Evolutionary conservation across 2,113 vertebrate genomes (phyloP), one percentile per base, ranked within the genome.

Genomic region (Melanerpes aurifrons): DNA sequence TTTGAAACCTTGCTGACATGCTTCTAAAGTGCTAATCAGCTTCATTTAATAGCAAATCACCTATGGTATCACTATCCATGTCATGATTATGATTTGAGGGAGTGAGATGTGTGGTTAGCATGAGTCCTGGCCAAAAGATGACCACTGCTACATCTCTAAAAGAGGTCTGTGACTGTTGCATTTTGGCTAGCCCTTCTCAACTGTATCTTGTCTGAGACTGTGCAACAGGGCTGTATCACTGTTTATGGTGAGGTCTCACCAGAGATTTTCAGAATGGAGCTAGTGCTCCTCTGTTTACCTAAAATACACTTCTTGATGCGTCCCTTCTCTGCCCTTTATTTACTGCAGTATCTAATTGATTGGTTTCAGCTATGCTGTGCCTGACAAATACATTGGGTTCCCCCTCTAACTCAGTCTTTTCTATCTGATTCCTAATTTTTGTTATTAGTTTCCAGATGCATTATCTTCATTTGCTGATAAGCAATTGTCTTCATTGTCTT

Each of bases 361-460:
- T 3, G 6, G 50, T 74, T n/a, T 86, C 70, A 72, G 32, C 56
- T 50, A 13, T 62, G 18, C 32, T 50, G 48, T 84, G 54, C 53
- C 86, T 78, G 50, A 66, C 22, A 66, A 20, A 24, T 32, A 74
- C 68, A 28, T 76, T 54, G 50, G 31, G 29, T 7, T 74, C 45
- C n/a, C 31, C 54, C 12, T 50, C 58, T 8, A 93, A 80, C 43
- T 94, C 62, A 75, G 61, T 64, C 69, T 93, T 93, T 88, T 83
- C 87, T 87, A 87, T 80, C 56, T 29, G 45, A 58, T 75, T 83
- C 76, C 26, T 88, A 80, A 86, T 93, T 96, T 95, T 93, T 93
- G 29, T 81, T 93, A 94, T 83, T 93, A 83, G 66, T 90, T 95
- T 92, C 92, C 66, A 93, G 90, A 88, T 50, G 73, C 70, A 90